Percentiles rank a stretch among this genome's conserved stretches.
phyloP scores from a whole-genome alignment of 2,888 invertebrate species.

The Ischnus inquisitorius region DNA sequence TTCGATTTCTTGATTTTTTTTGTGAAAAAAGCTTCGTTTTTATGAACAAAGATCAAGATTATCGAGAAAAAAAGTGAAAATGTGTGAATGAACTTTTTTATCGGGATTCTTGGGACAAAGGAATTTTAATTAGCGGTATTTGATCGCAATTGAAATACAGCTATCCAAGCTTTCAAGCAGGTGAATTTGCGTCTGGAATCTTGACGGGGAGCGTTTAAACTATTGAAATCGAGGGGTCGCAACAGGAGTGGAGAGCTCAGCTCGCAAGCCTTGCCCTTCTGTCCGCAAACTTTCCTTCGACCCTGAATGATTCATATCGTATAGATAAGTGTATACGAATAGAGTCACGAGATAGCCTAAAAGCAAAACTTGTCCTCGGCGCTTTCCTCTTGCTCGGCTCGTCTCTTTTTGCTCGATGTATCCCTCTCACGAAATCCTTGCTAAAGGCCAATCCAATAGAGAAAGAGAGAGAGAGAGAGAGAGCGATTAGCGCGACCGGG shows the following conservation, averaged over 20 bases:
- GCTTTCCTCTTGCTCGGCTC: conserved; percentile 30
- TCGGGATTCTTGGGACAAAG: no score
- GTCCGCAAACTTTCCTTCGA: conserved; percentile 46
- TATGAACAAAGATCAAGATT: no score
- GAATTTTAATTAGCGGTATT: no score
- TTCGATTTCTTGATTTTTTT: no score
- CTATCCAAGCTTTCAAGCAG: conserved; percentile 32
- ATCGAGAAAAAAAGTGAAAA: no score
- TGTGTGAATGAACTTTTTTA: no score
- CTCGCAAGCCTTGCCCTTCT: conserved; percentile 14
- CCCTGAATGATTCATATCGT: conserved; percentile 59
- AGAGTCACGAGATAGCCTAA: conserved; percentile 56
- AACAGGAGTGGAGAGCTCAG: background rate
- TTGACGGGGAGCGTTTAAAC: conserved; percentile 19
- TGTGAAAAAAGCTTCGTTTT: no score
- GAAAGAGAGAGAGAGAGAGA: conserved; percentile 73
- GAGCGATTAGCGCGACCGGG: conserved; percentile 80
- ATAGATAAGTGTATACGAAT: conserved; percentile 29
- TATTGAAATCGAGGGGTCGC: conserved; percentile 40
- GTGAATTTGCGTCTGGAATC: conserved; percentile 17
- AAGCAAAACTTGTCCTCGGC: conserved; percentile 62
- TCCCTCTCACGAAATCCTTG: conserved; percentile 73
- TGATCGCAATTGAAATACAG: no score
- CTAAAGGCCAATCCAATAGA: conserved; percentile 81
- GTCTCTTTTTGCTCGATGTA: conserved; percentile 15